Evolutionary conservation across 2,797 vertebrate genomes (phyloP).

Genomic region (Strix occidentalis): DNA sequence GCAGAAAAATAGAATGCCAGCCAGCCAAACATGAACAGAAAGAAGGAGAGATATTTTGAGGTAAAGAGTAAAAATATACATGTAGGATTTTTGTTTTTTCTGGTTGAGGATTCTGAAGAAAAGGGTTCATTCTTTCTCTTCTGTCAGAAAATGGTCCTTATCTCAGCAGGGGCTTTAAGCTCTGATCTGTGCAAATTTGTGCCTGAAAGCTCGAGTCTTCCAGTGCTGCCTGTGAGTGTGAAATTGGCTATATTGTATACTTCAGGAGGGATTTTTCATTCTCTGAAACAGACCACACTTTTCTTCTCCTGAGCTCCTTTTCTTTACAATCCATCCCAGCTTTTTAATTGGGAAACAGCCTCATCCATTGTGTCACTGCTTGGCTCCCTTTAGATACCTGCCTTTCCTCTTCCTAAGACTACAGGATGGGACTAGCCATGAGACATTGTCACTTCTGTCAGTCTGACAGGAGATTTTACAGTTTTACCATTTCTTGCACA

Average conservation of each 20-base stretch:
- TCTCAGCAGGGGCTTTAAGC: neutral
- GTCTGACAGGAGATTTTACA: neutral
- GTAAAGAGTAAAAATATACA: neutral
- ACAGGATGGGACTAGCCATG: neutral
- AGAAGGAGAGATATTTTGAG: neutral
- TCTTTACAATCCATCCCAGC: neutral
- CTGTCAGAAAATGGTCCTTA: neutral
- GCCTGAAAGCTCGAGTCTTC: neutral
- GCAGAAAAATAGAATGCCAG: neutral
- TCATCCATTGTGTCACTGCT: neutral
- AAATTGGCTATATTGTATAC: neutral
- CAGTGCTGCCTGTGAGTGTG: neutral
- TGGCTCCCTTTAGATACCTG: neutral
- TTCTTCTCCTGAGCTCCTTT: neutral
- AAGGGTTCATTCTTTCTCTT: neutral
- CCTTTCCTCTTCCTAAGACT: neutral
- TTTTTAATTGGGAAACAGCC: neutral
- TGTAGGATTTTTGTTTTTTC: neutral
- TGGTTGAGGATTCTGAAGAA: neutral
- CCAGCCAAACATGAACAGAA: neutral
- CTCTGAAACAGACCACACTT: neutral
- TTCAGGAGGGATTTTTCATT: neutral
- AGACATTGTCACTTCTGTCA: neutral
- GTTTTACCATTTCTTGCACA: neutral
- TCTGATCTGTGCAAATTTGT: neutral